Evolutionary conservation across 2,888 invertebrate species (phyloP).

Genomic region (Physocephala rufipes): DNA sequence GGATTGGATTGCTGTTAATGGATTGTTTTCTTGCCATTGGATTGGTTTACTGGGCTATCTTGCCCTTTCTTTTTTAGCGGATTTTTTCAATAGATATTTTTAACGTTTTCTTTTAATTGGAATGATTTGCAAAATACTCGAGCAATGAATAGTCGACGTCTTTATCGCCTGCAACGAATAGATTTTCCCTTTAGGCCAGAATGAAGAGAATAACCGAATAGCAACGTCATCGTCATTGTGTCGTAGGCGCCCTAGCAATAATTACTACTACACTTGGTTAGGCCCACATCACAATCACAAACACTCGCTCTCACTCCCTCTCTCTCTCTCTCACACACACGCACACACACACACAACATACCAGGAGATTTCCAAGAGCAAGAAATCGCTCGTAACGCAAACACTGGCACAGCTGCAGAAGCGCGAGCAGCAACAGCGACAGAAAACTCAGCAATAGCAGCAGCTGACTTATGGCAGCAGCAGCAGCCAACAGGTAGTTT

Average conservation of each 20-base stretch:
- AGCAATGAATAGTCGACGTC: too few species aligned
- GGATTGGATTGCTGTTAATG: too few species aligned
- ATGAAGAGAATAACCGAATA: conserved; percentile 9
- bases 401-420: conserved; percentile 43
- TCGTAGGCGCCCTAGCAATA: too few species aligned
- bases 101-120: not conserved
- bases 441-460: conserved; percentile 53
- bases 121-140: too few species aligned
- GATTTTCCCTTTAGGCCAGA: not conserved
- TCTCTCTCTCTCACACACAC: conserved; percentile 25
- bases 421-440: conserved; percentile 54
- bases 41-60: too few species aligned
- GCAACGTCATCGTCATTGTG: conserved; percentile 20
- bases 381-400: conserved; percentile 41
- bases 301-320: not conserved
- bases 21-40: too few species aligned
- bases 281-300: not conserved
- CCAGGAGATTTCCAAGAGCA: too few species aligned
- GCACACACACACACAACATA: conserved; percentile 42
- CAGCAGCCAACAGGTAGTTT: conserved; percentile 19
- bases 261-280: not conserved
- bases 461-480: not conserved
- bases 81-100: not conserved
- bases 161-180: too few species aligned
- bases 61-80: not conserved